Evolutionary conservation across 2,797 vertebrate species (phyloP), one percentile per base, ranked within the genome.

Genomic region (Tragopan temminckii): DNA sequence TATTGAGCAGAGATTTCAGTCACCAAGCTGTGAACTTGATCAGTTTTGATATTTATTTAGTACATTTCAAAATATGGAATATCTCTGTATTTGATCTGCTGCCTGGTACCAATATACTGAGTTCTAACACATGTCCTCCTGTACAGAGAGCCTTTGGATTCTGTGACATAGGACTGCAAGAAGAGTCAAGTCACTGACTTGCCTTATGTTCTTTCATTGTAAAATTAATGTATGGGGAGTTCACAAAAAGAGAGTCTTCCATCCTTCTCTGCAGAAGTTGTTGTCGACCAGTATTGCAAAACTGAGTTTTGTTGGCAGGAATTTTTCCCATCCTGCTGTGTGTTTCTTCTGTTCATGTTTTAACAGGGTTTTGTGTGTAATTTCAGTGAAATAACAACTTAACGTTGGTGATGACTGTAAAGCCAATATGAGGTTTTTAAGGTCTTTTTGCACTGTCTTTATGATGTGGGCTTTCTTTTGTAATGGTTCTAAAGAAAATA

Each of bases 401-500:
- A 67, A 33, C 33, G 62, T 52, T 78, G 38, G 12, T 79, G 77
- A 48, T 89, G 63, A 45, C 52, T 52, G 16, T 75, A 57, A 88
- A 94, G 53, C 55, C 35, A 14, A 77, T n/a, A 33, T 55, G 18
- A 45, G 7, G 52, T 82, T 86, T 85, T 74, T 42, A 77, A 55
- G n/a, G 38, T 75, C 45, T 88, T 50, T 67, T 67, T 89, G 71
- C 46, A 13, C 21, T 80, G 63, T 59, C 70, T 86, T 69, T 38
- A 21, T 69, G 25, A 25, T 75, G 74, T 20, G 67, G 14, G 20
- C 70, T 90, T 95, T 85, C 45, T 94, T 88, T 86, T 93, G 68
- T 40, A 19, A 68, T 90, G 64, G 42, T 93, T 89, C 82, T 94
- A 88, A 94, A 89, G 78, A 94, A 48, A 91, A 93, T 91, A 95